These are phyloP conservation scores for Aeoliscus strigatus DNA, from an alignment of 2,797 vertebrate species.

Conservation along the genomic window DNA sequence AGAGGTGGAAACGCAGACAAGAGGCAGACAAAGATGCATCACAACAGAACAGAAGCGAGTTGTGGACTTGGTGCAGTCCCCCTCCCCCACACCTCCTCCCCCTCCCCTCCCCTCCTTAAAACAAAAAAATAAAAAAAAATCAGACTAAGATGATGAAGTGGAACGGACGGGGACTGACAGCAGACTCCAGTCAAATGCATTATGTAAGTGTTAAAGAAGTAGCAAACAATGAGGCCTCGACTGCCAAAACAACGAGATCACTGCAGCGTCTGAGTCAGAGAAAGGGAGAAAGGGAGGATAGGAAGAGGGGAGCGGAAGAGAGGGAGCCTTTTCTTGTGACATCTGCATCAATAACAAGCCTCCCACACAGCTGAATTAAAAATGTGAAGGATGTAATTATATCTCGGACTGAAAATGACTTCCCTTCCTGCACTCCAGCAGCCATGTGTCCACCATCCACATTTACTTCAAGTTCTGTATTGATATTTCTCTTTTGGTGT, in stretches of 20 bases:
- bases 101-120: constrained; percentile 3
- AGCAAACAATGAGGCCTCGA: constrained; percentile 49
- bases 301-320: constrained; percentile 1
- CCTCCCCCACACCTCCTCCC: too few relatives aligned
- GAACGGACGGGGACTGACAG: constrained; percentile 62
- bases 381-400: constrained; percentile 55
- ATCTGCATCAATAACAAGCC: constrained; percentile 63
- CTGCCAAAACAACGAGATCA: constrained; percentile 44
- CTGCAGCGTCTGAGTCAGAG: too few relatives aligned
- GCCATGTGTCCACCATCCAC: constrained; percentile 15
- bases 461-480: too few relatives aligned
- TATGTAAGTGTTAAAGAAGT: constrained; percentile 69
- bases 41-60: constrained; percentile 50
- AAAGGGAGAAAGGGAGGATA: constrained; percentile 4
- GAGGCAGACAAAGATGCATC: constrained; percentile 51
- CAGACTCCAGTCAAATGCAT: constrained; percentile 71
- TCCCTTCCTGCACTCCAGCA: constrained; percentile 18
- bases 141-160: constrained; percentile 42
- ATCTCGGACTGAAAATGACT: constrained; percentile 50
- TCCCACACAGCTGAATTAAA: constrained; percentile 57
- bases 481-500: too few relatives aligned
- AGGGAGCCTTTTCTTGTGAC: constrained; percentile 44
- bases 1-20: constrained; percentile 57
- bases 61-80: too few relatives aligned
- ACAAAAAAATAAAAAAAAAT: constrained; percentile 13